These are phyloP conservation scores for Pseudocheirus occidentalis DNA, from an alignment of 2,797 vertebrate genomes.

Conservation along the genomic window DNA sequence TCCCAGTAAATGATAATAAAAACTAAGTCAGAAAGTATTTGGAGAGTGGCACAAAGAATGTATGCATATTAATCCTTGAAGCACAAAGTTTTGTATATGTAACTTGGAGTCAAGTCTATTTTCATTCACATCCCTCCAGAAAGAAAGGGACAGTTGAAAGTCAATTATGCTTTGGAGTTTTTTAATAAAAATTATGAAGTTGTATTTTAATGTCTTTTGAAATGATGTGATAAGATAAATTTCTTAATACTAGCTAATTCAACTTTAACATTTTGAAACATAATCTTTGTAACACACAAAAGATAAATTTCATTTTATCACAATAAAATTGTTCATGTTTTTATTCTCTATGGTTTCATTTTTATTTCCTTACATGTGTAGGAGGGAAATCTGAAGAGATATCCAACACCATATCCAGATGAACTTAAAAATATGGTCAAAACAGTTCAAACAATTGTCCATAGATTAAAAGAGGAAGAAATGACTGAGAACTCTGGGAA, in stretches of 20 bases:
- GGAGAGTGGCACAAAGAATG: not conserved
- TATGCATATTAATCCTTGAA: constrained; percentile 1
- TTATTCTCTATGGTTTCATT: constrained; percentile 37
- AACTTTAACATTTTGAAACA: not conserved
- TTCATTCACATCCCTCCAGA: not conserved
- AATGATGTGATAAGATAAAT: constrained; percentile 11
- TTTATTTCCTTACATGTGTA: constrained; percentile 74
- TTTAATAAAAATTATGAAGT: not conserved
- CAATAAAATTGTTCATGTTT: not conserved
- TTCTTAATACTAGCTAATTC: constrained; percentile 3
- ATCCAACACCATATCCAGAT: constrained; percentile 98
- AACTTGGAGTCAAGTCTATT: constrained; percentile 33
- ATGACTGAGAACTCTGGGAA: constrained; percentile 88
- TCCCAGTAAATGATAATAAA: constrained; percentile 28
- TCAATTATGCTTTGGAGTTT: not conserved
- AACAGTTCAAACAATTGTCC: constrained; percentile 97
- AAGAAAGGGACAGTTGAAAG: not conserved
- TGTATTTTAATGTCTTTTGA: constrained; percentile 3
- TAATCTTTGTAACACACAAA: not conserved
- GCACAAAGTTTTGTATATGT: constrained; percentile 14
- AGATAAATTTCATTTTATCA: not conserved
- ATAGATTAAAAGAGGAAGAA: constrained; percentile 96
- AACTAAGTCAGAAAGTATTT: constrained; percentile 15
- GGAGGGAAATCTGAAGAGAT: constrained; percentile 98
- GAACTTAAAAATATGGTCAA: constrained; percentile 99